Base-by-base conservation (phyloP, 1,140 invertebrate genomes). In the Orussus abietinus region DNA sequence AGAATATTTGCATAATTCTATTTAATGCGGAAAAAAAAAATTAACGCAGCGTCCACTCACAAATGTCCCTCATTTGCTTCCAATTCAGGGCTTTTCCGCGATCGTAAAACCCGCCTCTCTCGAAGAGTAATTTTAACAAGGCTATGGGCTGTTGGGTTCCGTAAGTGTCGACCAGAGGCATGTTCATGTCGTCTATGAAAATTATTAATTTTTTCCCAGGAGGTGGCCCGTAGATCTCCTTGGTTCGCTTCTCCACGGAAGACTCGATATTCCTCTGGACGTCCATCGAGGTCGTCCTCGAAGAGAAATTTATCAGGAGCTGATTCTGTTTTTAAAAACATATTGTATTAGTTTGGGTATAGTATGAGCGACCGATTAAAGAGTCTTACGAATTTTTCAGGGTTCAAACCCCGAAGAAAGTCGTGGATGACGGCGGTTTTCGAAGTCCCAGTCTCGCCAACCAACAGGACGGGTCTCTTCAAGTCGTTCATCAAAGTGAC, bases 101-200 rank as follows among this genome's bases (percentile, higher is more conserved):
- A 70, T 92, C 89, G 64, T 92, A 95, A 53, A 92, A 81, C 14
- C 91, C 92, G 45, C 84, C 84, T 51, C 81, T 80, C 67, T 95
- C 90, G 30, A 95, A 80, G 1, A 95, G 63, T 12, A 93, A 64
- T 66, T 94, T 95, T 1, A 96, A 68, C 5, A 95, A 63, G 1
- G 92, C 92, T 47, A 95, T 92, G 0, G 92, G 91, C 57, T 95
- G 92, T 67, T 95, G 91, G 0, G 89, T 94, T 1, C 91, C 91
- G 59, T 94, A 94, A 1, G 81, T 85, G 62, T 86, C 87, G 17
- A 91, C 85, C 69, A 89, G 80, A 22, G 91, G 90, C 90, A 93
- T 93, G 66, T 95, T 93, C 82, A 96, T 85, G 57, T 96, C 90
- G 64, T 96, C 92, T 49, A 96, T 86, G 62, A 95, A 95, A 49